phyloP scores from a whole-genome alignment of 30 jellyfish, hydroid and myxozoan genomes.

The Cassiopea andromeda region DNA sequence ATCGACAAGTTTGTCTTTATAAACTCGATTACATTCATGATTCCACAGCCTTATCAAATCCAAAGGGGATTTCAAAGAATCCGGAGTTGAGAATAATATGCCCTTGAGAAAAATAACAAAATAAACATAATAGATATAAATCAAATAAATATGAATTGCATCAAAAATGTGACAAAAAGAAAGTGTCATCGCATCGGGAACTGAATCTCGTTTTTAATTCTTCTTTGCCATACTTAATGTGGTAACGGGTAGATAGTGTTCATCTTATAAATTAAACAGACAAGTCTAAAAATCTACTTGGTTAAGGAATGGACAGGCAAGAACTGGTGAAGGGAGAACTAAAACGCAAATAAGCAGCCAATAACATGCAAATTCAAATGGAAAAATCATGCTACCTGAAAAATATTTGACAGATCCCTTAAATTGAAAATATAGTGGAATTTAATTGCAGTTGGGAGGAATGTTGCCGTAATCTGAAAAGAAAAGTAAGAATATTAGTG shows the following conservation, averaged over 20 bases:
- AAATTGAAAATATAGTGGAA: constrained; percentile 95
- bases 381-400: constrained; percentile 71
- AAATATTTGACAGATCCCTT: constrained; percentile 94
- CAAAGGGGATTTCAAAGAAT: constrained; percentile 87
- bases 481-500: neutral
- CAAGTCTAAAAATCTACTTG: too few relatives aligned
- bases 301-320: too few relatives aligned
- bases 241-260: too few relatives aligned
- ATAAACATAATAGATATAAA: too few relatives aligned
- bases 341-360: too few relatives aligned
- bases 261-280: too few relatives aligned
- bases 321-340: too few relatives aligned
- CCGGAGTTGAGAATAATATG: constrained; percentile 87
- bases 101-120: constrained; percentile 65
- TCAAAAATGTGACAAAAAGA: too few relatives aligned
- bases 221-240: too few relatives aligned
- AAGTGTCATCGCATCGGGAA: too few relatives aligned
- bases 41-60: constrained; percentile 97
- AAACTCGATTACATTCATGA: constrained; percentile 96
- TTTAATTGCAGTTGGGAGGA: constrained; percentile 97
- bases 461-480: constrained; percentile 86
- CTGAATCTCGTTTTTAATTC: too few relatives aligned
- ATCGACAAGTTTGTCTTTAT: constrained; percentile 94
- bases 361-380: neutral
- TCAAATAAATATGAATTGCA: too few relatives aligned